phyloP scores from a whole-genome alignment of 2,888 invertebrate genomes.

The Heteropelma amictum region DNA sequence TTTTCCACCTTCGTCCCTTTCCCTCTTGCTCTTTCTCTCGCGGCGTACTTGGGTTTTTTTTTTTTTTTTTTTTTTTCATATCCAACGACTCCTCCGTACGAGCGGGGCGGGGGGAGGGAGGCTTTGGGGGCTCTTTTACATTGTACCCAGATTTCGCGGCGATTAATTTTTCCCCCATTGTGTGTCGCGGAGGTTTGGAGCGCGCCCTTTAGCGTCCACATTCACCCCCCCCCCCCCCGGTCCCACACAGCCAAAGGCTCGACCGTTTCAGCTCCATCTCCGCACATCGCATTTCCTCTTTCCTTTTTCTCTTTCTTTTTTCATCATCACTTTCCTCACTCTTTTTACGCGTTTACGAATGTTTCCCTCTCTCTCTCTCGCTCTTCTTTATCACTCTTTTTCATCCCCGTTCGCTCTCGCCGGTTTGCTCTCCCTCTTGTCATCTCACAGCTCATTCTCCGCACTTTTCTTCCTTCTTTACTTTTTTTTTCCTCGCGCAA shows the following conservation, averaged over 20 bases:
- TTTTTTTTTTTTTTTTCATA: constrained; percentile 41
- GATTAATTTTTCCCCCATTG: constrained; percentile 76
- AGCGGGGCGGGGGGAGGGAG: constrained; percentile 11
- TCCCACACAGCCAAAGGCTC: too few relatives aligned
- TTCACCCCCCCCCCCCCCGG: constrained; percentile 43
- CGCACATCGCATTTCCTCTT: too few relatives aligned
- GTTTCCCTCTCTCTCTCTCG: background rate
- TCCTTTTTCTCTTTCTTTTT: constrained; percentile 33
- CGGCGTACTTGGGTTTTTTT: constrained; percentile 22
- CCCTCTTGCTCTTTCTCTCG: constrained; percentile 13
- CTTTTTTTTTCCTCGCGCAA: background rate
- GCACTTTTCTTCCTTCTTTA: background rate
- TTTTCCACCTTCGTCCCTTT: constrained; percentile 69
- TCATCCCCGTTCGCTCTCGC: constrained; percentile 15
- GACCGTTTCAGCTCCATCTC: constrained; percentile 24
- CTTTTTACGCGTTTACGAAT: background rate
- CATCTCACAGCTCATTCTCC: background rate
- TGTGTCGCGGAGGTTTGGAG: constrained; percentile 74
- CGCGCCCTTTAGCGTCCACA: constrained; percentile 49
- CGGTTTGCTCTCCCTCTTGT: constrained; percentile 11
- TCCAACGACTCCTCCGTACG: constrained; percentile 56
- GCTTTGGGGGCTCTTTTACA: constrained; percentile 74
- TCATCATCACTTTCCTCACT: constrained; percentile 12
- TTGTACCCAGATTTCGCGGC: constrained; percentile 76
- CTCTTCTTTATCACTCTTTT: constrained; percentile 41